A percentile compares a stretch with the other conserved stretches of the same genome.
Conservation (phyloP, 2,113 vertebrate genomes). For the Piaya cayana region DNA sequence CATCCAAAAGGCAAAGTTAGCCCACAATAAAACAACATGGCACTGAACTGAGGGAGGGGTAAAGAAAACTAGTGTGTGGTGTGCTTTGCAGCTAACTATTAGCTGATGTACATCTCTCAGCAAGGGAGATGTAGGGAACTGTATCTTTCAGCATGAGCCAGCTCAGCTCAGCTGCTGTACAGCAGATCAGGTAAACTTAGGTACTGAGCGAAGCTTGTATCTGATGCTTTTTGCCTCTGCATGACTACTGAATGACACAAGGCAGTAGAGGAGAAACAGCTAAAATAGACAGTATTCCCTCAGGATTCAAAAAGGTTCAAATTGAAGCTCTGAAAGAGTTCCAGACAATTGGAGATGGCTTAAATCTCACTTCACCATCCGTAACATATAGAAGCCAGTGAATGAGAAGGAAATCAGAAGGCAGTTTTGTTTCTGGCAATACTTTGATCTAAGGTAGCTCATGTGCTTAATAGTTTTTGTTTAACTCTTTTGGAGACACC, state of each 20-base stretch:
- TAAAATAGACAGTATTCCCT: not conserved
- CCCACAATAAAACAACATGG: not conserved
- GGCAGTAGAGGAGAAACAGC: not conserved
- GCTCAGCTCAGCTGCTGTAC: too few species aligned
- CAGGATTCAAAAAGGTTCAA: not conserved
- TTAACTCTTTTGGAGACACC: not conserved
- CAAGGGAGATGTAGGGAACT: too few species aligned
- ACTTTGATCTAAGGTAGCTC: not conserved
- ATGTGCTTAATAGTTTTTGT: not conserved
- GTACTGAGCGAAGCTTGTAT: not conserved
- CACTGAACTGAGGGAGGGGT: not conserved
- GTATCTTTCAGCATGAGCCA: too few species aligned
- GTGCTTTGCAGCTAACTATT: not conserved
- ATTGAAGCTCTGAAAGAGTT: not conserved
- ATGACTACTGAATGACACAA: not conserved
- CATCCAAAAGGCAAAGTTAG: not conserved
- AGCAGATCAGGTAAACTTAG: not conserved
- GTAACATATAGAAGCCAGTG: not conserved
- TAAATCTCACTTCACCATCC: not conserved
- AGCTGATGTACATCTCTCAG: fast-evolving
- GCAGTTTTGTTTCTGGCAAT: not conserved
- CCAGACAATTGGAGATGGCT: not conserved
- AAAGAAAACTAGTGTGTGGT: not conserved
- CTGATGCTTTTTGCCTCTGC: not conserved
- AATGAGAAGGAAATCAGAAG: not conserved